Base-by-base conservation (phyloP, 1,140 invertebrate species). In the Parapsyche elsis region DNA sequence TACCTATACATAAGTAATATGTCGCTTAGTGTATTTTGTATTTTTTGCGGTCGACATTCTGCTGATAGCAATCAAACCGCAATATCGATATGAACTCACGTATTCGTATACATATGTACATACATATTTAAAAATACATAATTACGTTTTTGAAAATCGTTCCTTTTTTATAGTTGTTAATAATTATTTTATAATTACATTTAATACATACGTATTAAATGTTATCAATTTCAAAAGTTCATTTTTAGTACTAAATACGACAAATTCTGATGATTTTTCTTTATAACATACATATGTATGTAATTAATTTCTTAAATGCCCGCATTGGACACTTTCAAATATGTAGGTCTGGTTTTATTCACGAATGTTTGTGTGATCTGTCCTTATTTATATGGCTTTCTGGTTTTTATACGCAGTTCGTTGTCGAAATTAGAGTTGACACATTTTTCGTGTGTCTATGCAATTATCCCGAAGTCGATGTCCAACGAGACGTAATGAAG, bases 401-500 rank as follows among this genome's bases (percentile, higher is more conserved):
- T 61, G 57, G 57, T 61, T 61, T 61, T n/a, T 9, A 21, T 61
- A 21, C 16, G 16, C 7, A 9, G 5, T 19, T n/a, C 57, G 21
- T 19, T 61, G 16, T 61, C 21, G 57, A 61, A 61, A 61, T 61
- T 19, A 21, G 16, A 61, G 0, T 9, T 21, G 9, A 19, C 57
- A 61, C 16, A 61, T 61, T 61, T 57, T 61, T 61, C 57, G 57
- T 53, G 57, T 16, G 67, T 26, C 24, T 44, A 30, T 21, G 45
- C 74, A 76, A 76, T 76, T 59, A 76, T 76, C 44, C 49, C 30
- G 2, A 19, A 16, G 57, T 61, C 57, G 57, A 61, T 19, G 16
- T 21, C 57, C 9, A 21, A 24, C 53, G 74, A 49, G 53, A 57
- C 74, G 19, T 76, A 57, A 57, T 76, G 74, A 76, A 12, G 74